Percentiles rank a stretch among this genome's conserved stretches.
These are phyloP conservation scores for Tridacna crocea DNA, from an alignment of 2,888 invertebrate genomes.

Conservation along the genomic window DNA sequence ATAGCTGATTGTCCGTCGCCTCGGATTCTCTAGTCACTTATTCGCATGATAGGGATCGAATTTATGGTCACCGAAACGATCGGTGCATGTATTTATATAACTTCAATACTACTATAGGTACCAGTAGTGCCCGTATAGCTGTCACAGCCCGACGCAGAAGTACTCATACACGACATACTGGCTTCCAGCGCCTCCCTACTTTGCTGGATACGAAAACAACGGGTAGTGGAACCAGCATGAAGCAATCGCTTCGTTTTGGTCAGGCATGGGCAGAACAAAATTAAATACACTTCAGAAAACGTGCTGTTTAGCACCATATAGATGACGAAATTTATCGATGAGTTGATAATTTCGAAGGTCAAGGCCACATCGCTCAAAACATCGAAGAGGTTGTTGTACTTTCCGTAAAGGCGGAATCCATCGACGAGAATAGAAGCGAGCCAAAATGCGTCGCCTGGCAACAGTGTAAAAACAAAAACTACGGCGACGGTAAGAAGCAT, in stretches of 20 bases:
- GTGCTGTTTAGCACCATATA: slow-evolving; percentile 43
- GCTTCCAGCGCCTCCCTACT: too few relatives aligned
- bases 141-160: too few relatives aligned
- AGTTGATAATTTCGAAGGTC: slow-evolving; percentile 47
- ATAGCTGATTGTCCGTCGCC: too few relatives aligned
- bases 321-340: slow-evolving; percentile 53
- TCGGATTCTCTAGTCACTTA: too few relatives aligned
- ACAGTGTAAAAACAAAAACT: slow-evolving; percentile 42
- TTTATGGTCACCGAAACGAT: too few relatives aligned
- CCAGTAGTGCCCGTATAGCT: too few relatives aligned
- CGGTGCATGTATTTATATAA: too few relatives aligned
- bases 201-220: too few relatives aligned
- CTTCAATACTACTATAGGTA: too few relatives aligned
- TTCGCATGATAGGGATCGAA: too few relatives aligned
- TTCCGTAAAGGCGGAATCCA: slow-evolving; percentile 34
- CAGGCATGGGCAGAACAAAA: slow-evolving; percentile 35
- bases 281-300: slow-evolving; percentile 29
- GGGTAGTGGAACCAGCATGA: not conserved
- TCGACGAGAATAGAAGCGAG: slow-evolving; percentile 4
- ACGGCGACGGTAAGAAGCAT: slow-evolving; percentile 50
- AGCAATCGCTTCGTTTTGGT: not conserved
- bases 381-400: slow-evolving; percentile 35
- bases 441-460: slow-evolving; percentile 31
- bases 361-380: slow-evolving; percentile 36
- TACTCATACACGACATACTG: too few relatives aligned